phyloP scores from a whole-genome alignment of 2,113 vertebrate genomes.

The Megaceryle maxima region DNA sequence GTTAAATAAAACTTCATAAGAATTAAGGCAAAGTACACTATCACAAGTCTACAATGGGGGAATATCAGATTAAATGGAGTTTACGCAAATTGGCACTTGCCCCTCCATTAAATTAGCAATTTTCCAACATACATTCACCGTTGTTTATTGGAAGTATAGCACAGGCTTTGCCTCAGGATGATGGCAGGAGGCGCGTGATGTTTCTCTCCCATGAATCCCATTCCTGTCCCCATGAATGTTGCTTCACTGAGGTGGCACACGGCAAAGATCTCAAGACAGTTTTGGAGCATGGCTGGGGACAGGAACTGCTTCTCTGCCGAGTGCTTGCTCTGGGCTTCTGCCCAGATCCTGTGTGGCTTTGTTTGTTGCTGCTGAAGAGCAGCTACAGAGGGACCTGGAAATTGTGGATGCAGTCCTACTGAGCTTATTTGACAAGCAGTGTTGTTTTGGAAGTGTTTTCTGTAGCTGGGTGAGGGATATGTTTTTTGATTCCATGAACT shows the following conservation, averaged over 20 bases:
- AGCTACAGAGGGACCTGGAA: neutral
- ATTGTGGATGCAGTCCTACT: neutral
- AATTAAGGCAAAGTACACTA: neutral
- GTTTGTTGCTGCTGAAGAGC: neutral
- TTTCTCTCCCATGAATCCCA: neutral
- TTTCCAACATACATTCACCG: neutral
- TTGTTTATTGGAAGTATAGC: neutral
- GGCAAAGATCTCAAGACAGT: neutral
- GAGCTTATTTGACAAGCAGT: neutral
- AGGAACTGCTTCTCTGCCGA: neutral
- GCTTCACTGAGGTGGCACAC: neutral
- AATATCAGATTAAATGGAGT: neutral
- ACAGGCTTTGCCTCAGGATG: neutral
- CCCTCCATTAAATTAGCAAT: neutral
- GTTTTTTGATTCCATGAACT: neutral
- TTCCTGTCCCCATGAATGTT: neutral
- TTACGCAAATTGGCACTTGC: neutral
- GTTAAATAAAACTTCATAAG: neutral
- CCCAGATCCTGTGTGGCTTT: neutral
- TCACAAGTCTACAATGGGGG: neutral
- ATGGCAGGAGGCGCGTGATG: neutral
- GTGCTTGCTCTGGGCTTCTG: neutral
- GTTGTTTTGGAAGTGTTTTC: neutral
- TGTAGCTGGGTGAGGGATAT: neutral
- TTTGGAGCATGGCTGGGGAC: neutral